Base-by-base conservation (phyloP, 2,888 invertebrate genomes). In the Lumbricus terrestris region DNA sequence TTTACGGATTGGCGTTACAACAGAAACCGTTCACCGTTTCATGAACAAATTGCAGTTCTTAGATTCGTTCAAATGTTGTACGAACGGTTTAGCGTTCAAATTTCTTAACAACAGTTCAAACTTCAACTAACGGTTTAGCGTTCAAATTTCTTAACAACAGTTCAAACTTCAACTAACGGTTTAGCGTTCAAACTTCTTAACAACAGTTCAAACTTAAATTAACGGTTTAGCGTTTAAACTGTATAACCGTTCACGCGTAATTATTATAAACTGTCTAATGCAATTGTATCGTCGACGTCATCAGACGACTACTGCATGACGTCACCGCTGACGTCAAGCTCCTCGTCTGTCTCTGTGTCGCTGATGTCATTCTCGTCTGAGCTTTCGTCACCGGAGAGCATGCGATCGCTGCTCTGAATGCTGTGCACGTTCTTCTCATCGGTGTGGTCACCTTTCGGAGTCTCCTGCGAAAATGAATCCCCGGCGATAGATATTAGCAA, bases 291-390 rank as follows among this genome's bases (percentile, higher is more conserved):
- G 69, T 69, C 11, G 29, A n/a, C 69, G 69, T 69, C 69, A 69
- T n/a, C 69, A 11, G 13, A n/a, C 13, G n/a, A 6, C n/a, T 88
- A 88, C 47, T 88, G 42, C 40, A 88, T 42, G 88, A 88, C 88
- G 88, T 88, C 88, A 42, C 88, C 88, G 42, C 88, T 88, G 47
- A 88, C 88, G 47, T 88, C 88, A 88, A 88, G 88, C 37, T 88
- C 88, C 3, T 88, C 88, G 33, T 88, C 88, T 20, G 88, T 85
- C 15, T 85, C 85, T 85, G 37, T 37, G 35, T 85, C 85, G 85
- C 85, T 85, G 85, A 85, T 16, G 85, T 85, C 85, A 37, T 85
- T 85, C n/a, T 20, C 85, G 85, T 85, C 85, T 6, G 85, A 85
- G n/a, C 85, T 85, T 23, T 85, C 85, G 85, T 85, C 85, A 85